Evolutionary conservation across 2,888 invertebrate species (phyloP).

Genomic region (Sarcophaga caerulescens): DNA sequence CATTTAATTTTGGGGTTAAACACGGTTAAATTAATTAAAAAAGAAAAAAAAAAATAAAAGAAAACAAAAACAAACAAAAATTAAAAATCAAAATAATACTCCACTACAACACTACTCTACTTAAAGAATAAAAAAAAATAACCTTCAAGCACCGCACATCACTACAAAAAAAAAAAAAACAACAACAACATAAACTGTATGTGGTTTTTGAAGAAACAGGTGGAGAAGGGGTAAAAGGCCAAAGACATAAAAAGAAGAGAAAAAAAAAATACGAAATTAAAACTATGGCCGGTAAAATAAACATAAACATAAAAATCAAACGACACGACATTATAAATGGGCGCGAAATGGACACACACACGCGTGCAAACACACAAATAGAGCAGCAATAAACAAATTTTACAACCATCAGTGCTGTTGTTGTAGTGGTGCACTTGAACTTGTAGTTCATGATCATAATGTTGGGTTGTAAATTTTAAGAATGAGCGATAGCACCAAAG

Average conservation of each 20-base stretch:
- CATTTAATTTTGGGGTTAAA: no score
- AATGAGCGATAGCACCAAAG: neutral
- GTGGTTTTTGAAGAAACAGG: neutral
- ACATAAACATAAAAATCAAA: no score
- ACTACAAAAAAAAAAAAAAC: neutral
- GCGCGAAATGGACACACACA: neutral
- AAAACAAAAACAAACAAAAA: no score
- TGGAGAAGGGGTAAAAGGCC: neutral
- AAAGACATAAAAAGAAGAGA: neutral
- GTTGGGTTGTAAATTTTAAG: neutral
- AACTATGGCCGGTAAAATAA: constrained; percentile 4
- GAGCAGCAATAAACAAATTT: neutral
- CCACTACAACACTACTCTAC: neutral
- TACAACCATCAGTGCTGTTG: neutral
- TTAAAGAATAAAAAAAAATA: neutral
- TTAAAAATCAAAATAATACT: neutral
- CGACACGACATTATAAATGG: neutral
- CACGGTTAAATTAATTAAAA: no score
- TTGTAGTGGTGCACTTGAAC: constrained; percentile 31
- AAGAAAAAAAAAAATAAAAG: no score
- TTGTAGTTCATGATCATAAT: constrained; percentile 27
- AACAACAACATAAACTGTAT: constrained; percentile 2
- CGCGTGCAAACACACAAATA: neutral
- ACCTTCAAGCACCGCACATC: neutral
- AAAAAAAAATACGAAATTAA: neutral